phyloP scores from a whole-genome alignment of 2,888 invertebrate genomes.

The Agonopterix subpropinquella region DNA sequence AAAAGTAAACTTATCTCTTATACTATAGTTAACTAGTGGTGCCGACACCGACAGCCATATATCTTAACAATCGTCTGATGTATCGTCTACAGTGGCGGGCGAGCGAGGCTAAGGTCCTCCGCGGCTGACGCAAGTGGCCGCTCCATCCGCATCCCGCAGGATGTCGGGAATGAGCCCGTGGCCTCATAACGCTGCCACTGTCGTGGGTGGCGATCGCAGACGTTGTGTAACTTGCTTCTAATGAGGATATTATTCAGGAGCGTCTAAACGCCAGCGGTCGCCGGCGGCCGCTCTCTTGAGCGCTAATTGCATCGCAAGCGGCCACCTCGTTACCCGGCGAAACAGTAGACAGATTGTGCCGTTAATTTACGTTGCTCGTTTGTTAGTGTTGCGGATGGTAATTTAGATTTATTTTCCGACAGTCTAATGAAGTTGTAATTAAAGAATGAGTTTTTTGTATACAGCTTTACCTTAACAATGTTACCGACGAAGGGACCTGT shows the following conservation, averaged over 20 bases:
- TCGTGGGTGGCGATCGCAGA: conserved; percentile 51
- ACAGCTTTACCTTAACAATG: not conserved
- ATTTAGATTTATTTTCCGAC: not conserved
- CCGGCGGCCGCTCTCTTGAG: conserved; percentile 19
- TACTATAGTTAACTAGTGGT: conserved; percentile 23
- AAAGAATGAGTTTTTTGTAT: too few species aligned
- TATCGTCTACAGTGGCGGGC: conserved; percentile 36
- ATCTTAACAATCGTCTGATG: conserved; percentile 57
- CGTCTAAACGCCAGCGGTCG: conserved; percentile 23
- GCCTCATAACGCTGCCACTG: conserved; percentile 59
- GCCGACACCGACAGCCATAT: conserved; percentile 28
- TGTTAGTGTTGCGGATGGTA: conserved; percentile 8
- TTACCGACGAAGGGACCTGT: too few species aligned
- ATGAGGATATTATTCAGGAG: conserved; percentile 66
- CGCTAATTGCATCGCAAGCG: conserved; percentile 45
- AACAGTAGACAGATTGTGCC: conserved; percentile 40
- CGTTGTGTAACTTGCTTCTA: conserved; percentile 52
- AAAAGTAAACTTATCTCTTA: too few species aligned
- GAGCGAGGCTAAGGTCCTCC: conserved; percentile 53
- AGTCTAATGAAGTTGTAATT: too few species aligned
- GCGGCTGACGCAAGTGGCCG: conserved; percentile 60
- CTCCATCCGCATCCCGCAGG: conserved; percentile 55
- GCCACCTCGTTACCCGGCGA: conserved; percentile 43
- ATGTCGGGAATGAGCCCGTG: conserved; percentile 73
- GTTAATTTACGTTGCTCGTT: conserved; percentile 33